phyloP scores from a whole-genome alignment of 1,140 invertebrate genomes.

The Eriosoma lanigerum region DNA sequence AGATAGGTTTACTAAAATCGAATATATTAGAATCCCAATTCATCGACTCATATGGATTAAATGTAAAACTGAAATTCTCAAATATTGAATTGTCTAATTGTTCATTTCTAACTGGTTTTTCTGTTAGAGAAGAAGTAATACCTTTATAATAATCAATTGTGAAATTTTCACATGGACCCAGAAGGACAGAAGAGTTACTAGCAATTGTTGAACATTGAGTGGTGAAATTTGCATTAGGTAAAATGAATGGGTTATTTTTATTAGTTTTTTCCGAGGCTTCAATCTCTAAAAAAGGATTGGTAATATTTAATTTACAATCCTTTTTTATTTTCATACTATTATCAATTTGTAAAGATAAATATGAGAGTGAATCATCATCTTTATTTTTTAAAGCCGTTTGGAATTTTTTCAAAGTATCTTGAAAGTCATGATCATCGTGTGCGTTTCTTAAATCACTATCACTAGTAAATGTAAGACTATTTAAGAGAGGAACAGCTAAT shows the following conservation, averaged over 20 bases:
- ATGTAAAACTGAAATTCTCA: constrained; percentile 48
- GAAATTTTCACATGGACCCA: constrained; percentile 64
- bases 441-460: constrained; percentile 63
- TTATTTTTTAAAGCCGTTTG: constrained; percentile 56
- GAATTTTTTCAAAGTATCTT: constrained; percentile 63
- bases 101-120: constrained; percentile 55
- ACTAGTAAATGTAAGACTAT: constrained; percentile 60
- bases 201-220: constrained; percentile 33
- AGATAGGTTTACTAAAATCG: constrained; percentile 22
- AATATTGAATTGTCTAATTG: constrained; percentile 39
- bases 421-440: constrained; percentile 63
- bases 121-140: constrained; percentile 58
- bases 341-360: constrained; percentile 46
- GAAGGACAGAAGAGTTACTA: constrained; percentile 58
- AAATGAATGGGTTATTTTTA: constrained; percentile 52
- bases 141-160: constrained; percentile 62
- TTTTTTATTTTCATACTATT: constrained; percentile 36
- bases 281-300: constrained; percentile 57
- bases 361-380: constrained; percentile 53
- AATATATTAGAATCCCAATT: constrained; percentile 47
- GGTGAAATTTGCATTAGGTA: constrained; percentile 37
- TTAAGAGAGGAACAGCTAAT: constrained; percentile 49
- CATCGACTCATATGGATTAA: constrained; percentile 41
- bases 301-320: not conserved
- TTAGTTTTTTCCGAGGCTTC: constrained; percentile 57